Percentiles rank a stretch among this genome's conserved stretches.
Conservation (phyloP, 2,888 invertebrate species). For the Crepidodera aurea region DNA sequence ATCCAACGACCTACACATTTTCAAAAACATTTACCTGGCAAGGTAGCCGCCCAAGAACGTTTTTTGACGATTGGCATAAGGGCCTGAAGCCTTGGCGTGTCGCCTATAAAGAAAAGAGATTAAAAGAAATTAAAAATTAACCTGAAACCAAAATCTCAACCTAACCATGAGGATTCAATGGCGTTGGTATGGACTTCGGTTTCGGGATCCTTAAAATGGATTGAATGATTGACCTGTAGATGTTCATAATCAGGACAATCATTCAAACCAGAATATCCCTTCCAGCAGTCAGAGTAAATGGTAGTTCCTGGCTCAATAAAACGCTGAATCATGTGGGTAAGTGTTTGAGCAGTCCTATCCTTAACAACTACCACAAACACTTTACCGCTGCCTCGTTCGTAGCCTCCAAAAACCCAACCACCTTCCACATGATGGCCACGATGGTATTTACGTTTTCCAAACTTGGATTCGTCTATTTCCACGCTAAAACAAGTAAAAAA, state of each 20-base stretch:
- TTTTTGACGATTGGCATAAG: too few relatives aligned
- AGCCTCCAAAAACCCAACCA: background rate
- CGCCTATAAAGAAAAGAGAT: too few relatives aligned
- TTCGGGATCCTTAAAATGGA: background rate
- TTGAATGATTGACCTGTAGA: background rate
- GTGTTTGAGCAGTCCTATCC: background rate
- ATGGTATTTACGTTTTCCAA: background rate
- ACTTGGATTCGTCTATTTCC: background rate
- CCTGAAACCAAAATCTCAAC: too few relatives aligned
- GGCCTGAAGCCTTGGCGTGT: too few relatives aligned
- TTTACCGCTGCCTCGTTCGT: background rate
- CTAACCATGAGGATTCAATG: background rate
- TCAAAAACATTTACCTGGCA: too few relatives aligned
- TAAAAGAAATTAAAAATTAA: too few relatives aligned
- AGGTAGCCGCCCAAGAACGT: too few relatives aligned
- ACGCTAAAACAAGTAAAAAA: too few relatives aligned
- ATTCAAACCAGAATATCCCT: background rate
- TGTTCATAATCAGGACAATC: background rate
- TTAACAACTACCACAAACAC: background rate
- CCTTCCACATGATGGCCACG: background rate
- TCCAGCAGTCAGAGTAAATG: too few relatives aligned
- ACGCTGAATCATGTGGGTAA: background rate
- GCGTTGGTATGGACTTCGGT: background rate
- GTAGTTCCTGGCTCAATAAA: background rate
- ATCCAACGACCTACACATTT: too few relatives aligned